Conservation (phyloP, 2,797 vertebrate species). For the Zonotrichia albicollis region DNA sequence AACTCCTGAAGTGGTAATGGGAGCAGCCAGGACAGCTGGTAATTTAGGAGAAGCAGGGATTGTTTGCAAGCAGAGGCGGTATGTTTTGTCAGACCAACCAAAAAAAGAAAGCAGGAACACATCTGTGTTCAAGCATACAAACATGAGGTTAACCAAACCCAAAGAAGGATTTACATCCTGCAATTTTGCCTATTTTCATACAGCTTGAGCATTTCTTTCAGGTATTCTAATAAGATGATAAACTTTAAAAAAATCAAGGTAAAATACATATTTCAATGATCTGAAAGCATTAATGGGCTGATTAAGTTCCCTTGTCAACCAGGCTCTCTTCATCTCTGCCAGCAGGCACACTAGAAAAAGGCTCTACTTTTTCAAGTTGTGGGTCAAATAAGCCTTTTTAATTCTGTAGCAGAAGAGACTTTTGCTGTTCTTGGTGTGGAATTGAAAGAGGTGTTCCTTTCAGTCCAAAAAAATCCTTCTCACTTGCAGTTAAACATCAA, state of each 20-base stretch:
- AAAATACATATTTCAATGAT: background rate
- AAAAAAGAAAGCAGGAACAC: background rate
- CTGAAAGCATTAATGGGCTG: background rate
- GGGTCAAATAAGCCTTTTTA: background rate
- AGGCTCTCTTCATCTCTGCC: background rate
- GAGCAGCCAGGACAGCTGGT: background rate
- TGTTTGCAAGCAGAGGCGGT: background rate
- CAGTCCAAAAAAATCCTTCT: background rate
- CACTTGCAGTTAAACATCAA: background rate
- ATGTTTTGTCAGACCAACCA: background rate
- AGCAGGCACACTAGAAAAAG: background rate
- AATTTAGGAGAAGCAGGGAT: background rate
- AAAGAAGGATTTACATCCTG: background rate
- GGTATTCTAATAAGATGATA: background rate
- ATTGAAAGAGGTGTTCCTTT: background rate
- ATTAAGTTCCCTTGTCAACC: background rate
- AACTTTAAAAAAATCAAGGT: background rate
- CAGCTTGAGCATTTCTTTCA: background rate
- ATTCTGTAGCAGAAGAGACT: background rate
- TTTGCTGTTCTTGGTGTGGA: background rate
- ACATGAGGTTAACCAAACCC: background rate
- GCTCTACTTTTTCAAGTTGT: background rate
- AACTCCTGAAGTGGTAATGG: background rate
- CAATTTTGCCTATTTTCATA: background rate
- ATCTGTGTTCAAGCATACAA: background rate